These are phyloP conservation scores for Rhagoletis zephyria DNA, from an alignment of 1,140 invertebrate genomes.

Conservation along the genomic window DNA sequence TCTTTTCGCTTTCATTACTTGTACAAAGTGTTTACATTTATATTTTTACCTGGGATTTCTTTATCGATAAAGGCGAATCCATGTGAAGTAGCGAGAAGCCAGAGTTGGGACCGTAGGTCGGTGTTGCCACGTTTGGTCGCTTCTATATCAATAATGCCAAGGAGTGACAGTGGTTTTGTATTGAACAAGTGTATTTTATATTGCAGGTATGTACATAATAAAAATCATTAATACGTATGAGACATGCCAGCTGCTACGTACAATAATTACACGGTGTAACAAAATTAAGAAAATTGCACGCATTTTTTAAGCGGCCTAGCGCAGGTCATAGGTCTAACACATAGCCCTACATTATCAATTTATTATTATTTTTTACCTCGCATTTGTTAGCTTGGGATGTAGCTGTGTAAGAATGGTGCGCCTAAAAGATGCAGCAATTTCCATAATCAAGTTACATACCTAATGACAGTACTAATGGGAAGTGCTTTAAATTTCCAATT, in stretches of 20 bases:
- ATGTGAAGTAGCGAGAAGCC: constrained; percentile 77
- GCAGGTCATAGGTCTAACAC: no score
- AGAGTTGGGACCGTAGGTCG: constrained; percentile 75
- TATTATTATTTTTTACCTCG: no score
- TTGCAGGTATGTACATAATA: not conserved
- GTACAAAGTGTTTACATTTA: not conserved
- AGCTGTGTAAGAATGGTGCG: no score
- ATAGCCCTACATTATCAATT: no score
- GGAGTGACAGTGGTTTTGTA: not conserved
- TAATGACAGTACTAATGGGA: no score
- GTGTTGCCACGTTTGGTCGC: constrained; percentile 76
- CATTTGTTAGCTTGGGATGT: no score
- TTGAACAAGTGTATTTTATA: not conserved
- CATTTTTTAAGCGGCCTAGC: no score
- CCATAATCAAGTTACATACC: no score
- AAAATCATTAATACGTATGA: not conserved
- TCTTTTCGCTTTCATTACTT: constrained; percentile 39
- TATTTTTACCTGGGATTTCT: constrained; percentile 73
- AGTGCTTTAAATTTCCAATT: no score
- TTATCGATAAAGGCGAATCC: constrained; percentile 75
- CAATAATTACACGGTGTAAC: no score
- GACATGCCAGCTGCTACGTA: not conserved
- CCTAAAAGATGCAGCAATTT: no score
- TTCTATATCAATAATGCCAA: constrained; percentile 71
- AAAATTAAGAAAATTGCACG: no score